A percentile compares a stretch with the other conserved stretches of the same genome.
Conservation (phyloP, 2,888 invertebrate genomes). For the Daptonema setosum region DNA sequence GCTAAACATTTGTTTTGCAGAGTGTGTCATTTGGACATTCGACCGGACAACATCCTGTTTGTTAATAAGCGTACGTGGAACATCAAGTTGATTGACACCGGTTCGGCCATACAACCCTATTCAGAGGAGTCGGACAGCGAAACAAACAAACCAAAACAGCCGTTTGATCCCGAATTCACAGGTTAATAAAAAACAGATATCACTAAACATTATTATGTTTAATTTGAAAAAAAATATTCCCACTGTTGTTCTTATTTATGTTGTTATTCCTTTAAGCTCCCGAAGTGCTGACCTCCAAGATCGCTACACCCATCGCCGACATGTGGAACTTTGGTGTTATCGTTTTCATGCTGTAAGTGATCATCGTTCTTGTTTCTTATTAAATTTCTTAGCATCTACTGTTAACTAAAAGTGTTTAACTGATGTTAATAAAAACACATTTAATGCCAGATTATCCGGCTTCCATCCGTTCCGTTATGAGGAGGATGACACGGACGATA, state of each 20-base stretch:
- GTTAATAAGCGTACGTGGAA: slow-evolving; percentile 44
- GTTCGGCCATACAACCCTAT: slow-evolving; percentile 27
- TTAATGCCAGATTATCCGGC: slow-evolving; percentile 47
- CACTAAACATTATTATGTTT: neutral
- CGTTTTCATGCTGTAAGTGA: slow-evolving; percentile 55
- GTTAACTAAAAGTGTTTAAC: neutral
- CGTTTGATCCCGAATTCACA: neutral
- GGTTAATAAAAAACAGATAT: neutral
- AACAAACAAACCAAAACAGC: too few species aligned
- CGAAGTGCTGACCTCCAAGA: slow-evolving; percentile 11
- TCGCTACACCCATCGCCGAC: slow-evolving; percentile 36
- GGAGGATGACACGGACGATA: slow-evolving; percentile 1
- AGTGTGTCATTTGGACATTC: slow-evolving; percentile 62
- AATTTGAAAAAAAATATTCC: neutral
- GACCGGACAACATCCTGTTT: slow-evolving; percentile 87
- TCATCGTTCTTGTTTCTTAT: too few species aligned
- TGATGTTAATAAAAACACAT: neutral
- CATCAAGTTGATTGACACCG: slow-evolving; percentile 75
- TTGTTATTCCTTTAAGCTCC: slow-evolving; percentile 13
- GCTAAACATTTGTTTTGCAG: slow-evolving; percentile 11
- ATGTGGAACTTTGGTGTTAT: slow-evolving; percentile 85
- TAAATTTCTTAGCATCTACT: neutral
- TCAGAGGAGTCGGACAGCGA: neutral
- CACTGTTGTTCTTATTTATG: neutral
- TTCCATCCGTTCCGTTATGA: slow-evolving; percentile 56